These are phyloP conservation scores for Eupithecia dodoneata DNA, from an alignment of 2,888 invertebrate genomes.

Conservation along the genomic window DNA sequence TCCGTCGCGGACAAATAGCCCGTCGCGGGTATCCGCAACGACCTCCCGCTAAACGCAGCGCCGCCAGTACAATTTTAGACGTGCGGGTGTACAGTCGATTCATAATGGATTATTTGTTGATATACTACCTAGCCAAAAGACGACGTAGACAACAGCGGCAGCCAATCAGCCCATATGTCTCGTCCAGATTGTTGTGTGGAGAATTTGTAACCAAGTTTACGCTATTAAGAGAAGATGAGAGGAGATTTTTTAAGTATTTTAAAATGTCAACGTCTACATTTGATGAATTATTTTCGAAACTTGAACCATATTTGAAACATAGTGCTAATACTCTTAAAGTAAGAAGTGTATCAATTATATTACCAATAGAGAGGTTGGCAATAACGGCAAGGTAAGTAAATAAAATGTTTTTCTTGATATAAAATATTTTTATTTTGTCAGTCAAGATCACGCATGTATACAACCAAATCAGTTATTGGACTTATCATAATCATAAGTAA, in stretches of 20 bases:
- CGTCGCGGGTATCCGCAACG: slow-evolving; percentile 5
- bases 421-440: slow-evolving; percentile 6
- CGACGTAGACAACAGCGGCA: slow-evolving; percentile 19
- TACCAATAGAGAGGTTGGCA: slow-evolving; percentile 18
- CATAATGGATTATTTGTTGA: slow-evolving; percentile 7
- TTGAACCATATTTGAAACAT: slow-evolving; percentile 18
- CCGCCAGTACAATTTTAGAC: slow-evolving; percentile 6
- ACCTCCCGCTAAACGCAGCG: slow-evolving; percentile 5
- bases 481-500: slow-evolving; percentile 6
- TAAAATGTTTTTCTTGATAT: slow-evolving; percentile 10
- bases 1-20: slow-evolving; percentile 9
- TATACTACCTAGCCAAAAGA: slow-evolving; percentile 13
- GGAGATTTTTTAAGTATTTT: slow-evolving; percentile 10
- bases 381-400: slow-evolving; percentile 19
- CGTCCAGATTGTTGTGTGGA: slow-evolving; percentile 7
- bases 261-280: slow-evolving; percentile 12
- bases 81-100: slow-evolving; percentile 5
- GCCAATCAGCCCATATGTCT: slow-evolving; percentile 15
- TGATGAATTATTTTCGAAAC: slow-evolving; percentile 19
- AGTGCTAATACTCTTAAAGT: slow-evolving; percentile 7
- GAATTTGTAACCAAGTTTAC: slow-evolving; percentile 8
- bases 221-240: slow-evolving; percentile 13
- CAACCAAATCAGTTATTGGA: slow-evolving; percentile 7
- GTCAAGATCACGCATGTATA: slow-evolving; percentile 6
- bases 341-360: slow-evolving; percentile 14